Evolutionary conservation across 2,888 invertebrate genomes (phyloP).

Genomic region (Cacoxenus indagator): DNA sequence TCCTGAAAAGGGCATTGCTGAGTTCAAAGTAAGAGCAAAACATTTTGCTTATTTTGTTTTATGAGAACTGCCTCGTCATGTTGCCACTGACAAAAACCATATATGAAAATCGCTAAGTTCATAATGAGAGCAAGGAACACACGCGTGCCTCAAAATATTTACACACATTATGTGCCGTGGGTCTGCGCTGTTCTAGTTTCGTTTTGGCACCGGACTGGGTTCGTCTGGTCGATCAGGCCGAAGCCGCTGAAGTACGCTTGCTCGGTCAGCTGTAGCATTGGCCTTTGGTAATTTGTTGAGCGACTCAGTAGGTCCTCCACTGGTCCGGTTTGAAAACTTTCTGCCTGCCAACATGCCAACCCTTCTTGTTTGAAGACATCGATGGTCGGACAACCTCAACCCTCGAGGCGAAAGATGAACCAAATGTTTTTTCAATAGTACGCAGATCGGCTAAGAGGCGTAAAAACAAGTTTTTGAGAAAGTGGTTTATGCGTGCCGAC

Average conservation of each 20-base stretch:
- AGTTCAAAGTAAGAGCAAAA: too few species aligned
- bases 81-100: background rate
- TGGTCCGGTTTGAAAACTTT: conserved; percentile 18
- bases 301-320: conserved; percentile 22
- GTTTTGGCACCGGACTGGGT: too few species aligned
- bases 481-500: background rate
- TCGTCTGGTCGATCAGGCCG: conserved; percentile 39
- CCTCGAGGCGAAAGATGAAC: conserved; percentile 22
- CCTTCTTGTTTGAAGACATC: background rate
- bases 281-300: conserved; percentile 66
- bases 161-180: conserved; percentile 46
- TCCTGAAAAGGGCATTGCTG: too few species aligned
- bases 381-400: background rate
- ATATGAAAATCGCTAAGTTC: background rate
- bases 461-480: conserved; percentile 6
- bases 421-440: conserved; percentile 21
- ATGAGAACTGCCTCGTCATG: background rate
- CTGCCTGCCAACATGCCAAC: background rate
- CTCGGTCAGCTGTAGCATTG: conserved; percentile 53
- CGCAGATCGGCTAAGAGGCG: background rate
- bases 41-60: too few species aligned
- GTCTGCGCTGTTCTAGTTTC: conserved; percentile 11
- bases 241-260: background rate
- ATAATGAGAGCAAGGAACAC: conserved; percentile 61
- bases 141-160: conserved; percentile 65